Percentiles rank a stretch among this genome's conserved stretches.
Conservation (phyloP, 2,797 vertebrate genomes). For the Parauchenoglanis punctatus region DNA sequence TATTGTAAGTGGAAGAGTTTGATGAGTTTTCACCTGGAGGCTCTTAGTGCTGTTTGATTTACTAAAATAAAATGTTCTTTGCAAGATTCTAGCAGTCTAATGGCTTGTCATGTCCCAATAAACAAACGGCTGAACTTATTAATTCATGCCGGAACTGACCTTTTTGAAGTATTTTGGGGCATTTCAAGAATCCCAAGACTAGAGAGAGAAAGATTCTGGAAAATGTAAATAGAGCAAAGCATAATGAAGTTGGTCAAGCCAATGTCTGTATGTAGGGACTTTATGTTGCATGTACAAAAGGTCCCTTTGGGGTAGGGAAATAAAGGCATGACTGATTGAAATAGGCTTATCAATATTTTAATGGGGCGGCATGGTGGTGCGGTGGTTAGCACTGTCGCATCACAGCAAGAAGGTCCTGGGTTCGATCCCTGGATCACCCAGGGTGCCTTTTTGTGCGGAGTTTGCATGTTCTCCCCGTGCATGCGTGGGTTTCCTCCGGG, state of each 20-base stretch:
- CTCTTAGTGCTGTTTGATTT: not conserved
- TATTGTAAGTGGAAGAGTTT: not conserved
- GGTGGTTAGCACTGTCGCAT: no score
- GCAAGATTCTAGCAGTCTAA: not conserved
- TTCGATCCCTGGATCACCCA: no score
- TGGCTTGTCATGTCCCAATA: not conserved
- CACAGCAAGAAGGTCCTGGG: no score
- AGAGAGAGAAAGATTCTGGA: not conserved
- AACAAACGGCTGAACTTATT: not conserved
- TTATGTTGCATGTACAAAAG: not conserved
- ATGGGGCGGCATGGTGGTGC: no score
- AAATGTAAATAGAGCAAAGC: not conserved
- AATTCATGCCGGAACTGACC: not conserved
- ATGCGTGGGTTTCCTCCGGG: no score
- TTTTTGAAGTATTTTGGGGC: not conserved
- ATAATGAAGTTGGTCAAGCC: not conserved
- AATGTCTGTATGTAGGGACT: no score
- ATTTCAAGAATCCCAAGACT: not conserved
- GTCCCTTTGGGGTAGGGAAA: not conserved
- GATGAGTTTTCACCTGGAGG: not conserved
- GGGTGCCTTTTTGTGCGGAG: no score
- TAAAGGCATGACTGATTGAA: not conserved
- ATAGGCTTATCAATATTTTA: not conserved
- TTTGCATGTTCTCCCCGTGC: no score
- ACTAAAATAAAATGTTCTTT: not conserved